Base-by-base conservation (phyloP, 2,888 invertebrate species). In the Therioaphis trifolii region DNA sequence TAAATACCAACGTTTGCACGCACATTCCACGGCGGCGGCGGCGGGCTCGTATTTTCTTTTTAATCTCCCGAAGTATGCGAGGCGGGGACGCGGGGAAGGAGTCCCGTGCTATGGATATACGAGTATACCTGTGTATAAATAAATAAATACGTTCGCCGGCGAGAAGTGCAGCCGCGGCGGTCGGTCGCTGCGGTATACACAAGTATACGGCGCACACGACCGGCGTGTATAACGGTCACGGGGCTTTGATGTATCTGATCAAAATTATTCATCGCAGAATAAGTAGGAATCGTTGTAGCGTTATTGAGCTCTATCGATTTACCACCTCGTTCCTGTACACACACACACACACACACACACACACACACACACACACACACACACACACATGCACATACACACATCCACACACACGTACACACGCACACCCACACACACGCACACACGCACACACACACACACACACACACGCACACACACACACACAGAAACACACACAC, bases 301-400 rank as follows among this genome's bases (percentile, higher is more conserved):
- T 75, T 75, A 61, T 75, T 27, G 75, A 61, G 43, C 43, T 61
- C 24, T 46, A 75, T 75, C 75, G 75, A 75, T 75, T 75, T n/a
- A 27, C 24, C 18, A 27, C 75, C 27, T 61, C 61, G 24, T 75
- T 58, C 43, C 58, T 1, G 12, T 49, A n/a, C n/a, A n/a, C n/a
- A n/a, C n/a, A n/a, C n/a, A n/a, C n/a, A n/a, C n/a, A n/a, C n/a
- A n/a, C n/a, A n/a, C n/a, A n/a, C n/a, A n/a, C n/a, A n/a, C n/a
- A n/a, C n/a, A n/a, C n/a, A n/a, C n/a, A n/a, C n/a, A n/a, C n/a
- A n/a, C n/a, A n/a, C n/a, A n/a, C n/a, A n/a, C 21, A 11, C 2
- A 18, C 52, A n/a, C 21, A 18, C 21, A 55, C 1, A 49, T 49
- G 11, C 4, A 49, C 14, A 49, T 15, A 46, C 14, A 46, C n/a